These are phyloP conservation scores for Acronicta alni DNA, from an alignment of 2,888 invertebrate genomes.

Conservation along the genomic window DNA sequence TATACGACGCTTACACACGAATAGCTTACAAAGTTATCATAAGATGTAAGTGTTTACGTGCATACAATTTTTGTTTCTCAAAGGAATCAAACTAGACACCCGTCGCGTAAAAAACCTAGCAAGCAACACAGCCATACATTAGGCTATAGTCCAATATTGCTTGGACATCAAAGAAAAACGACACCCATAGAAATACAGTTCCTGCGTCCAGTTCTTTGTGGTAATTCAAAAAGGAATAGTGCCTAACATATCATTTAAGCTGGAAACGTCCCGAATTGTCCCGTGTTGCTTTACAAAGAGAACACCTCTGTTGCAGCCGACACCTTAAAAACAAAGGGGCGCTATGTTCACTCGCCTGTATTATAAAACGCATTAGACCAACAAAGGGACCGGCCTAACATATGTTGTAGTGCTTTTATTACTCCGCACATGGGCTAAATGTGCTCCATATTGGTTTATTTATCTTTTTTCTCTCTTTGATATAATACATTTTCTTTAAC, in stretches of 20 bases:
- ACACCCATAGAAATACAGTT: slow-evolving; percentile 2
- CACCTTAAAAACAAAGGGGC: slow-evolving; percentile 17
- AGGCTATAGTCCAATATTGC: too few species aligned
- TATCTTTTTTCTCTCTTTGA: slow-evolving; percentile 30
- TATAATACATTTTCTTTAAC: not conserved
- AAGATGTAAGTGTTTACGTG: too few species aligned
- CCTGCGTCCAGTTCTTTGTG: slow-evolving; percentile 8
- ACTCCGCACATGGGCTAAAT: slow-evolving; percentile 52
- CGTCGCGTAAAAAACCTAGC: too few species aligned
- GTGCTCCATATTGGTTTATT: slow-evolving; percentile 56
- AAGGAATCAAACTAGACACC: too few species aligned
- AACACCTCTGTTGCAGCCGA: slow-evolving; percentile 15
- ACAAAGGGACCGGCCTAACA: slow-evolving; percentile 41
- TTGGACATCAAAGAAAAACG: not conserved
- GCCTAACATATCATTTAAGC: slow-evolving; percentile 23
- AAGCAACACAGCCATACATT: too few species aligned
- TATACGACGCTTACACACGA: too few species aligned
- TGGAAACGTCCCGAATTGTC: slow-evolving; percentile 20
- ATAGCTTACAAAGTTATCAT: too few species aligned
- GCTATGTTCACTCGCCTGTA: slow-evolving; percentile 29
- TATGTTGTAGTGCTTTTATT: slow-evolving; percentile 54
- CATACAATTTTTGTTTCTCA: too few species aligned
- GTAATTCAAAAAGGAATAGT: slow-evolving; percentile 24
- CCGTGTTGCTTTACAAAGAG: slow-evolving; percentile 28
- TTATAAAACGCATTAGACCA: slow-evolving; percentile 58